These are phyloP conservation scores for Eugnorisma glareosa DNA, from an alignment of 2,888 invertebrate genomes.

Conservation along the genomic window DNA sequence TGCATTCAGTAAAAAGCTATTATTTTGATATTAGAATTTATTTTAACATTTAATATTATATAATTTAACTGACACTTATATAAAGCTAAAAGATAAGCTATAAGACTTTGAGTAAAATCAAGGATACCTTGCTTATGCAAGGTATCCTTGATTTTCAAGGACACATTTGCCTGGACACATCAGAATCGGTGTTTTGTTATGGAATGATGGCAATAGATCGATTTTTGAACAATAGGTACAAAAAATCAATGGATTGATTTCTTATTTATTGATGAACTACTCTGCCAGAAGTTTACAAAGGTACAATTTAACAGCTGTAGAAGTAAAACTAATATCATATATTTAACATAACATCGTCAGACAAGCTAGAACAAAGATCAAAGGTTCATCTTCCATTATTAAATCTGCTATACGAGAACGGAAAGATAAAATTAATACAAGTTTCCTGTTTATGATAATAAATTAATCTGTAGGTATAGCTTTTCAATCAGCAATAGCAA, in stretches of 20 bases:
- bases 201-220: neutral
- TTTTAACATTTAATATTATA: no score
- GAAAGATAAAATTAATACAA: neutral
- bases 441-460: slow-evolving; percentile 2
- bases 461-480: slow-evolving; percentile 27
- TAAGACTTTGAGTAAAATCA: no score
- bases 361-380: slow-evolving; percentile 44
- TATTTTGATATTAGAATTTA: no score
- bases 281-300: neutral
- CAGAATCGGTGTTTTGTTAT: neutral
- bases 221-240: neutral
- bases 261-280: no score
- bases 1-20: no score
- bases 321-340: slow-evolving; percentile 11
- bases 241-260: neutral
- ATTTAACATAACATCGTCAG: slow-evolving; percentile 15
- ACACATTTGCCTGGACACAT: neutral
- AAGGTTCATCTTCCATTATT: slow-evolving; percentile 31
- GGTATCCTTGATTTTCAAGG: no score
- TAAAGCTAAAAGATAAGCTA: no score
- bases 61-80: no score
- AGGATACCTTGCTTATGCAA: neutral
- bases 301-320: neutral
- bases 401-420: slow-evolving; percentile 6
- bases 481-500: slow-evolving; percentile 49